Evolutionary conservation across 2,113 vertebrate genomes (phyloP).

Genomic region (Vombatus ursinus): DNA sequence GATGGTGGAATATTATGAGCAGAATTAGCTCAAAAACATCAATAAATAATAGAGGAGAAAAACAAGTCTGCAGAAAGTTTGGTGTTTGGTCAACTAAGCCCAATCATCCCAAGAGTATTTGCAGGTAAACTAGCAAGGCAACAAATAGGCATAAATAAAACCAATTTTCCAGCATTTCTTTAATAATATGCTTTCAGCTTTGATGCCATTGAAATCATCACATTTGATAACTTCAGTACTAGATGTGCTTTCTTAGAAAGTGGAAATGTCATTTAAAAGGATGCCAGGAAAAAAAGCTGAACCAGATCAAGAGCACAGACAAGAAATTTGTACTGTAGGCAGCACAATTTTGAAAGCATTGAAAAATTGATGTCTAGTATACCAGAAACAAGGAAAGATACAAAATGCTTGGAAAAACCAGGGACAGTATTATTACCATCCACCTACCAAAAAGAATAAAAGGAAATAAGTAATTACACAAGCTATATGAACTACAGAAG

Average conservation of each 20-base stretch:
- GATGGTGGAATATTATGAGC: neutral
- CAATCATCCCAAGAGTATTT: neutral
- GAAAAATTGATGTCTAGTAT: neutral
- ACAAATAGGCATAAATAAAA: neutral
- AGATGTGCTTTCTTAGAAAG: neutral
- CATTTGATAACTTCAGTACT: neutral
- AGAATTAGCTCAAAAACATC: neutral
- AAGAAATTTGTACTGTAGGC: neutral
- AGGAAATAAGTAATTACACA: neutral
- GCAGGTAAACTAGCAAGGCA: neutral
- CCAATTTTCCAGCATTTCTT: neutral
- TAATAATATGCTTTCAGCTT: neutral
- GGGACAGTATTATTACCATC: neutral
- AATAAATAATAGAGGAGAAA: neutral
- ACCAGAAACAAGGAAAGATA: neutral
- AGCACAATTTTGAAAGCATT: neutral
- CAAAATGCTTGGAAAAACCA: neutral
- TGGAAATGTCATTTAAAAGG: neutral
- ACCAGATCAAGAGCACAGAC: neutral
- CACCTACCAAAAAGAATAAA: neutral
- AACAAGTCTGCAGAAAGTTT: neutral
- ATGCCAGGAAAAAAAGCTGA: neutral
- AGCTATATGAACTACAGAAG: neutral
- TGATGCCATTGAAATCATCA: neutral
- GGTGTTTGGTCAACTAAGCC: neutral